Evolutionary conservation across 92 coral and sea anemone genomes (phyloP).

Genomic region (Heteractis magnifica): DNA sequence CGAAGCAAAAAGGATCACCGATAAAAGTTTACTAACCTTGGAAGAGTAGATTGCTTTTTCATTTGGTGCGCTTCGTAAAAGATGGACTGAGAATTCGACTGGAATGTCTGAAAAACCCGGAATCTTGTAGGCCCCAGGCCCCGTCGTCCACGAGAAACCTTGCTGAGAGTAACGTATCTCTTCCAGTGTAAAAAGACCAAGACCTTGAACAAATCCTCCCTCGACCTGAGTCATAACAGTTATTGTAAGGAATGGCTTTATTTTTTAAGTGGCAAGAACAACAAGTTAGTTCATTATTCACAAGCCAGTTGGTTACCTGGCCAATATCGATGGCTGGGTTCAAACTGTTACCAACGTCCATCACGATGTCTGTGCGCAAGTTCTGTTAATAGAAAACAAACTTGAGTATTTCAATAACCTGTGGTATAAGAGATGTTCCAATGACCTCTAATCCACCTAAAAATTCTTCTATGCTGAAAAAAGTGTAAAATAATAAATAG

Average conservation of each 20-base stretch:
- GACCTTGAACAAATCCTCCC: constrained; percentile 82
- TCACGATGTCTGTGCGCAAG: constrained; percentile 78
- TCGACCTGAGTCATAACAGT: constrained; percentile 52
- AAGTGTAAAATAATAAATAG: too few relatives aligned
- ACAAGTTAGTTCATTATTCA: too few relatives aligned
- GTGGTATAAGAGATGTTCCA: too few relatives aligned
- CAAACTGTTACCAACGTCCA: constrained; percentile 84
- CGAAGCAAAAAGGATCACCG: too few relatives aligned
- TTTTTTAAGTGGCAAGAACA: too few relatives aligned
- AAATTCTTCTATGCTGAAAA: too few relatives aligned
- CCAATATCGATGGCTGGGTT: constrained; percentile 90
- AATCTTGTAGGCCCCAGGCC: constrained; percentile 90
- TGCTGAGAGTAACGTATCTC: constrained; percentile 75
- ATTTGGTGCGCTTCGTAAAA: constrained; percentile 80
- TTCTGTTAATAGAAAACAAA: constrained; percentile 28
- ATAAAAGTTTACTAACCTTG: constrained; percentile 43
- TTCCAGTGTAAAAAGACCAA: constrained; percentile 76
- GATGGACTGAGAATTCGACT: constrained; percentile 74
- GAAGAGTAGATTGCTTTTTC: constrained; percentile 80
- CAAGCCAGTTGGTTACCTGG: constrained; percentile 50
- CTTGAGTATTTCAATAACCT: too few relatives aligned
- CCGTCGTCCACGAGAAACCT: constrained; percentile 73
- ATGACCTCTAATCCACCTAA: too few relatives aligned
- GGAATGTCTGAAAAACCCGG: constrained; percentile 89
- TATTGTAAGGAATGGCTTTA: background rate